Base-by-base conservation (phyloP, 2,113 vertebrate species). In the Pseudorhombus dupliciocellatus region DNA sequence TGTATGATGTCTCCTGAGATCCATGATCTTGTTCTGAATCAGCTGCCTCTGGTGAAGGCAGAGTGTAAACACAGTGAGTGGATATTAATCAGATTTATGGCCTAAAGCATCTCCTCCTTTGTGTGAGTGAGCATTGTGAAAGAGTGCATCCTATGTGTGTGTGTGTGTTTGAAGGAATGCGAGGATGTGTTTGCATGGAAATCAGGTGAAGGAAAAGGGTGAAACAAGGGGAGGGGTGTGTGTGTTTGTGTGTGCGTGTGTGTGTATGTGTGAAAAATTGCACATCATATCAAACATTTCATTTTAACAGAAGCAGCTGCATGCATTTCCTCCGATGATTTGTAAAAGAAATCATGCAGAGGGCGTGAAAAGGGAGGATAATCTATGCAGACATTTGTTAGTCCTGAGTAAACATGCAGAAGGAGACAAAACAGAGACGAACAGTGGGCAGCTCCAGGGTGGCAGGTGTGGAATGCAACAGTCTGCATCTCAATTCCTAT, bases 391-490 rank as follows among this genome's bases (percentile, higher is more conserved):
- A 57, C 62, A 61, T 67, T 63, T 84, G 83, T 86, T 86, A 58
- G 85, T 66, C 7, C 72, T 79, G 65, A 71, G 71, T 84, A 83
- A 89, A 90, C 90, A 90, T 90, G 88, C 88, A 80, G 44, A 54
- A 0, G 61, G 67, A 61, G 62, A 85, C 78, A 34, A 81, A 75
- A 85, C 69, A 16, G 75, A 77, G 71, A 88, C 83, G 79, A 78
- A 84, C 81, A 85, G 56, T 66, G 78, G 67, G 70, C 77, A 87
- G 77, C 86, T 89, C 77, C 87, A 86, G 75, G 90, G 87, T 81
- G 84, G 86, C 89, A 90, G 90, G 84, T 79, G 86, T 85, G 89
- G 88, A 90, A 91, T 90, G 84, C 73, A 76, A 70, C 81, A 63
- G 79, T 67, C 59, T 60, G 60, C 42, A 58, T 63, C 11, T 37